phyloP scores from a whole-genome alignment of 2,113 vertebrate genomes.

The Laticauda colubrina region DNA sequence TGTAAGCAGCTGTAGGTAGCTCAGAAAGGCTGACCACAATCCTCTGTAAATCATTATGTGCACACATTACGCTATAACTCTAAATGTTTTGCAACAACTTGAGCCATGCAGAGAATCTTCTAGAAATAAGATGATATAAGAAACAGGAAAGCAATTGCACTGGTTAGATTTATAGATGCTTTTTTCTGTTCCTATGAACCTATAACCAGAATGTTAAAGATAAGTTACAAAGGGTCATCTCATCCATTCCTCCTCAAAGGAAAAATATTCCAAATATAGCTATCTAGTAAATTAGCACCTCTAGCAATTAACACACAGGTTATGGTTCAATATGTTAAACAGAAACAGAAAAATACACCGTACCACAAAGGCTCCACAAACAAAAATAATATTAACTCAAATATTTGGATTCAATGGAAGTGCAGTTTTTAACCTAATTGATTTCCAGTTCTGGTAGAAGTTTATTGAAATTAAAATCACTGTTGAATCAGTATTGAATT shows the following conservation, averaged over 20 bases:
- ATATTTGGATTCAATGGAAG: neutral
- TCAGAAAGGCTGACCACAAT: neutral
- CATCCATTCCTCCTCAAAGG: neutral
- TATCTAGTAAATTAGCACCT: neutral
- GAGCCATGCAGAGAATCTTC: neutral
- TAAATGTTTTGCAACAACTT: neutral
- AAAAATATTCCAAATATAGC: neutral
- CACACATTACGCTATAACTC: neutral
- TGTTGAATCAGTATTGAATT: conserved; percentile 10
- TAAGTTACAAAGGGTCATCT: neutral
- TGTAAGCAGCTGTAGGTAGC: neutral
- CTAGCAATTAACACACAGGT: neutral
- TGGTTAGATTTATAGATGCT: neutral
- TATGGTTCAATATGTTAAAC: neutral
- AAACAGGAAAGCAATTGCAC: neutral
- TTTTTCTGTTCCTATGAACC: neutral
- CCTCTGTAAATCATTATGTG: neutral
- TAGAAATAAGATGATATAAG: neutral
- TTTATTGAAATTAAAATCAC: neutral
- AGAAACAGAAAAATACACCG: neutral
- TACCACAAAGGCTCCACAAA: neutral
- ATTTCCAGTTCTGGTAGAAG: neutral
- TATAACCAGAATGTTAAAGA: neutral
- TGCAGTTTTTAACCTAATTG: neutral
- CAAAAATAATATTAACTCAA: neutral